Conservation (phyloP, 2,888 invertebrate genomes). For the Teleogryllus oceanicus region DNA sequence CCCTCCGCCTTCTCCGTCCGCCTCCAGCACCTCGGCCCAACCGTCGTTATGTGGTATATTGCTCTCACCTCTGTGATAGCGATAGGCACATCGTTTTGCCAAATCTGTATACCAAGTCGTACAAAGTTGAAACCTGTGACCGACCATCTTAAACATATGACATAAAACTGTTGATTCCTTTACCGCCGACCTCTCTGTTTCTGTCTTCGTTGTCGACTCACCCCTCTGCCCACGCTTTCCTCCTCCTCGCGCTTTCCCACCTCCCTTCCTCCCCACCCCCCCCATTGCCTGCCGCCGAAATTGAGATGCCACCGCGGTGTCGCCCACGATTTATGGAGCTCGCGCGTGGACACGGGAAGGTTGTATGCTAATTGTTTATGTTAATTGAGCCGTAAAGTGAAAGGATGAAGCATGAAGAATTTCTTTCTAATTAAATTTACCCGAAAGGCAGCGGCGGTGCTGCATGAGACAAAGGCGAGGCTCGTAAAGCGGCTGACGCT, state of each 20-base stretch:
- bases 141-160: too few relatives aligned
- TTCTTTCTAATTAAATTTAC: slow-evolving; percentile 10
- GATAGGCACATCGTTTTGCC: too few relatives aligned
- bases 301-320: not conserved
- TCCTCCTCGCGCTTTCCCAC: not conserved
- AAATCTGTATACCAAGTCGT: not conserved
- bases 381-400: slow-evolving; percentile 9
- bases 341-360: not conserved
- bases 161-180: too few relatives aligned
- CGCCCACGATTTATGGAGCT: not conserved
- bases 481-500: too few relatives aligned
- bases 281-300: not conserved
- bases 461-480: not conserved
- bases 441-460: not conserved
- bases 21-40: too few relatives aligned
- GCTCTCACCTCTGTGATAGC: too few relatives aligned
- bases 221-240: not conserved
- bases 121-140: not conserved
- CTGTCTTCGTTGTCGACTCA: too few relatives aligned
- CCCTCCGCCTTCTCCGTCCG: too few relatives aligned
- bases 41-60: too few relatives aligned
- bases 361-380: slow-evolving; percentile 18
- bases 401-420: slow-evolving; percentile 18
- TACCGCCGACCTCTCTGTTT: too few relatives aligned
- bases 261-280: not conserved